Base-by-base conservation (phyloP, 2,797 vertebrate genomes). In the Eupleurogrammus muticus region DNA sequence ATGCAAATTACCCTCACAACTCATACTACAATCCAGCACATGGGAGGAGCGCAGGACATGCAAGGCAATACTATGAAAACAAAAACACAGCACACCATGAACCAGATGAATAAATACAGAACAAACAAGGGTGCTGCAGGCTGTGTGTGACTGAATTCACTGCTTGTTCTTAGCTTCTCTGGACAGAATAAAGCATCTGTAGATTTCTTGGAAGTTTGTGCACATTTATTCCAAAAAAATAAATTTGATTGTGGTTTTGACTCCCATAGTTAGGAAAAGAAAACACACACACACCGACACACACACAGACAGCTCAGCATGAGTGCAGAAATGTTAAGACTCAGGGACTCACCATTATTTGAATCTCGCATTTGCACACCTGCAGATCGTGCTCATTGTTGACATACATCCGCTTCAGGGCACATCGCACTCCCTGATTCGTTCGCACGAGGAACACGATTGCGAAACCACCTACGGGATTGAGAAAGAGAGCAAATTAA, bases 371-470 rank as follows among this genome's bases (percentile, higher is more conserved):
- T 86, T 99, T 97, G 95, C 97, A 99, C 83, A 99, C 97, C 80
- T 98, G 97, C 76, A 99, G 92, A 85, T 99, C 98, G 0, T 99
- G 91, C 80, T 99, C 98, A 0, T 98, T 98, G 86, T 99, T 99
- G 90, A 99, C 98, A 0, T 99, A 99, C 98, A 99, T 99, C 87
- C 98, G 94, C 93, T 99, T 99, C 84, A 99, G 95, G 78, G 98
- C 98, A 71, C 97, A 97, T 17, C 97, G 97, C 80, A 97, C 90
- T 17, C 97, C 96, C 77, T 96, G 98, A 87, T 95, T 96, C 16
- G 96, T 97, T 82, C 95, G 94, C 77, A 98, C 97, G 4, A 99
- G 95, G 81, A 99, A 99, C 76, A 99, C 98, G 0, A 99, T 96
- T 0, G 98, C 98, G 87, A 99, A 99, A 50, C 98, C 98, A 79